phyloP scores from a whole-genome alignment of 1,140 invertebrate species.

The Trypoxylus dichotomus region DNA sequence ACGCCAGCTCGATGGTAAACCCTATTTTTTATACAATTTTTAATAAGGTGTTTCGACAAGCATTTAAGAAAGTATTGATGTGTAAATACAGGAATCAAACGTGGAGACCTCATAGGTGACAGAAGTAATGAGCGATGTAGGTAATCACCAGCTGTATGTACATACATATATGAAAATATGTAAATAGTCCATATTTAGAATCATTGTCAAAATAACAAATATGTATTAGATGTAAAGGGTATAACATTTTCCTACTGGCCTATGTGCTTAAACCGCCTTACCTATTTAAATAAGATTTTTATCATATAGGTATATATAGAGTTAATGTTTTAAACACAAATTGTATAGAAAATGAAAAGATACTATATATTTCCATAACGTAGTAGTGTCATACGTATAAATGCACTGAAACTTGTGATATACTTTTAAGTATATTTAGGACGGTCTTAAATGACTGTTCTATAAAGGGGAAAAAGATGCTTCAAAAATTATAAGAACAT shows the following conservation, averaged over 20 bases:
- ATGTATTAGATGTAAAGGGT: neutral
- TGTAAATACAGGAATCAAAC: slow-evolving; percentile 69
- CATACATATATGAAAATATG: slow-evolving; percentile 26
- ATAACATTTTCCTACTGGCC: slow-evolving; percentile 19
- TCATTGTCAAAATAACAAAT: neutral
- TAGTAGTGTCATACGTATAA: slow-evolving; percentile 22
- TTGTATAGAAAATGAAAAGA: neutral
- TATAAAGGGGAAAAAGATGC: slow-evolving; percentile 28
- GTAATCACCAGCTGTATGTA: neutral
- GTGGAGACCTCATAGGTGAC: slow-evolving; percentile 58
- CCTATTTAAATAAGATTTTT: slow-evolving; percentile 11
- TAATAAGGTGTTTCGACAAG: slow-evolving; percentile 89
- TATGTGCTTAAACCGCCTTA: slow-evolving; percentile 21
- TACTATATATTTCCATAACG: slow-evolving; percentile 21
- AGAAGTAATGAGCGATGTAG: slow-evolving; percentile 23
- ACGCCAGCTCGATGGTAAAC: slow-evolving; percentile 91
- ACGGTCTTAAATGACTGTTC: slow-evolving; percentile 5
- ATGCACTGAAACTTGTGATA: slow-evolving; percentile 32
- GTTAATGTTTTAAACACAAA: neutral
- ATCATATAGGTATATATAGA: neutral
- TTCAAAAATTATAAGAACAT: slow-evolving; percentile 27
- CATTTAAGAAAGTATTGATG: slow-evolving; percentile 85
- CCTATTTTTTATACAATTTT: slow-evolving; percentile 95
- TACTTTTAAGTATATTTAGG: slow-evolving; percentile 27
- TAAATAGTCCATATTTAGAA: neutral